A percentile compares a stretch with the other conserved stretches of the same genome.
phyloP scores from a whole-genome alignment of 2,797 vertebrate species.

The Anableps anableps region DNA sequence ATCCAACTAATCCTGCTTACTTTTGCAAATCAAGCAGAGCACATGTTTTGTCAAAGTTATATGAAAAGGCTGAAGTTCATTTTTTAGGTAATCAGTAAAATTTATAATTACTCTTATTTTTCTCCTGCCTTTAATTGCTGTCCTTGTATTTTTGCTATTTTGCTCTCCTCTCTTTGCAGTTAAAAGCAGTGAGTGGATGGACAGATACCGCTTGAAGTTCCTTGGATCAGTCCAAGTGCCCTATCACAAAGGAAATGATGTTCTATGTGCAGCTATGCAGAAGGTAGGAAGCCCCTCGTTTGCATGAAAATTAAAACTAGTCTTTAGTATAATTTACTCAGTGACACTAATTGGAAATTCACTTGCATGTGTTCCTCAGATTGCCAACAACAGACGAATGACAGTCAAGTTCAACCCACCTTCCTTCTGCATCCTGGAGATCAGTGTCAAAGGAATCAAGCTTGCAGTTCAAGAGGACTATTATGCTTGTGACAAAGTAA shows the following conservation, averaged over 20 bases:
- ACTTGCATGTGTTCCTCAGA: too few relatives aligned
- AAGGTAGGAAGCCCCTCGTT: constrained; percentile 81
- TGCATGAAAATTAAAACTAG: too few relatives aligned
- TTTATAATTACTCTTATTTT: neutral
- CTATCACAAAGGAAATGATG: constrained; percentile 96
- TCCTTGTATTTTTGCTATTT: neutral
- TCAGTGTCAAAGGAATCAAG: constrained; percentile 94
- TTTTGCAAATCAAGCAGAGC: neutral
- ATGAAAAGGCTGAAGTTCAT: neutral
- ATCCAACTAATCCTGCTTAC: neutral
- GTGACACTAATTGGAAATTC: too few relatives aligned
- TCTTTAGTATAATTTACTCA: too few relatives aligned
- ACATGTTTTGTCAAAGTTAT: neutral
- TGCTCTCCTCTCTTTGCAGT: constrained; percentile 64
- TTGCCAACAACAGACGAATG: constrained; percentile 95
- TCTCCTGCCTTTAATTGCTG: neutral
- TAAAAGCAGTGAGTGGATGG: constrained; percentile 91
- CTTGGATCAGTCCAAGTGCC: constrained; percentile 96
- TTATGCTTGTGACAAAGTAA: constrained; percentile 70
- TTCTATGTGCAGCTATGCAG: constrained; percentile 98
- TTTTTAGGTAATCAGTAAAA: neutral
- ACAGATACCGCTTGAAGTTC: constrained; percentile 93
- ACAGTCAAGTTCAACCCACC: constrained; percentile 98
- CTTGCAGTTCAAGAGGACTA: constrained; percentile 91
- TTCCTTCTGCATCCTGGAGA: constrained; percentile 93